Percentiles rank a stretch among this genome's conserved stretches.
phyloP scores from a whole-genome alignment of 2,797 vertebrate species.

The Sciaenops ocellatus region DNA sequence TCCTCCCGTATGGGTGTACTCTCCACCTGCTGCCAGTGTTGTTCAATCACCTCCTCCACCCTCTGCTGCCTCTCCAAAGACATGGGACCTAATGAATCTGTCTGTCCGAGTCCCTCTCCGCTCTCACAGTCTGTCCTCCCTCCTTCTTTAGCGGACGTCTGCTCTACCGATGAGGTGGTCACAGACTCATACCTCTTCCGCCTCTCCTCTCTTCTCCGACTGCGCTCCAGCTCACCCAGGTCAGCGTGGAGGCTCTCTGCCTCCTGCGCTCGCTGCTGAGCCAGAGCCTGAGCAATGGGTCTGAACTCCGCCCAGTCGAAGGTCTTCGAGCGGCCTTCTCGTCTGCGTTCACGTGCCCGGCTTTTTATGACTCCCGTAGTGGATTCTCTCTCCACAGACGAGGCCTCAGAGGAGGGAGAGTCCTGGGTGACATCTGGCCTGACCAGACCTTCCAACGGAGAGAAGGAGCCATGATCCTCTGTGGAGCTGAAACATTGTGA shows the following conservation, averaged over 20 bases:
- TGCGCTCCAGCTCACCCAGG: constrained; percentile 79
- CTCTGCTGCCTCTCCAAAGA: constrained; percentile 81
- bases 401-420: constrained; percentile 83
- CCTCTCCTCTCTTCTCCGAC: constrained; percentile 85
- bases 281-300: constrained; percentile 88
- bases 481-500: constrained; percentile 74
- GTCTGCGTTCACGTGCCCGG: constrained; percentile 83
- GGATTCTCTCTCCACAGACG: constrained; percentile 82
- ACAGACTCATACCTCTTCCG: constrained; percentile 84
- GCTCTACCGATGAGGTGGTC: constrained; percentile 64
- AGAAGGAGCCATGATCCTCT: constrained; percentile 82
- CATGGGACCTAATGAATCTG: constrained; percentile 9
- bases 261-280: constrained; percentile 86
- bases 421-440: constrained; percentile 87
- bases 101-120: constrained; percentile 27
- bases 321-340: constrained; percentile 88
- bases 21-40: constrained; percentile 90
- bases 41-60: constrained; percentile 88
- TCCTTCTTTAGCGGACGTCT: constrained; percentile 24
- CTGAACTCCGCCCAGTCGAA: constrained; percentile 91
- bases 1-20: constrained; percentile 87
- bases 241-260: constrained; percentile 80
- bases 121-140: constrained; percentile 71
- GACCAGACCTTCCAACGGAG: constrained; percentile 78
- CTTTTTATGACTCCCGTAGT: constrained; percentile 78